Conservation (phyloP, 2,113 vertebrate genomes). For the Zosterops hypoxanthus region DNA sequence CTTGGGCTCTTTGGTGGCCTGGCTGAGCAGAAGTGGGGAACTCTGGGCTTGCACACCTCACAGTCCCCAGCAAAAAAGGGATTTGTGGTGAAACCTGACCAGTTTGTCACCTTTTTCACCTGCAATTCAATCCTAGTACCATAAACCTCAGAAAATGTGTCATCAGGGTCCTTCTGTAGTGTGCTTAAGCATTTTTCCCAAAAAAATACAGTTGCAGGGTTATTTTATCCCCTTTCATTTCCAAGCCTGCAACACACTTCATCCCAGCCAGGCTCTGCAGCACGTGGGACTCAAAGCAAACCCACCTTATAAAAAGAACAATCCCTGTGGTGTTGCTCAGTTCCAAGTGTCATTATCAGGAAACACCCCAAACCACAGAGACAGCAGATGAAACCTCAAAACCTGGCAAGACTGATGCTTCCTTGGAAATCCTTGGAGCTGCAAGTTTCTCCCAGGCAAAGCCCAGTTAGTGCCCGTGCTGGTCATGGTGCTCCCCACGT, state of each 20-base stretch:
- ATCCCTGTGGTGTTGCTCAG: accelerated
- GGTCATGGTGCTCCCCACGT: not conserved
- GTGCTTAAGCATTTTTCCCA: not conserved
- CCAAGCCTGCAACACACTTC: not conserved
- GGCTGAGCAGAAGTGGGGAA: not conserved
- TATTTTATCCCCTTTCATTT: not conserved
- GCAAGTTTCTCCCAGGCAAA: not conserved
- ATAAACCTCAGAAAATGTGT: not conserved
- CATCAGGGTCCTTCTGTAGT: not conserved
- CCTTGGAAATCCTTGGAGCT: not conserved
- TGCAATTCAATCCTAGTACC: not conserved
- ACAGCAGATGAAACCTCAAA: not conserved
- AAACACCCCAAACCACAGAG: not conserved
- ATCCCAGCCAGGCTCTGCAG: not conserved
- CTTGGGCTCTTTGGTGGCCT: not conserved
- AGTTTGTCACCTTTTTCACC: not conserved
- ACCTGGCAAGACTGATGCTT: not conserved
- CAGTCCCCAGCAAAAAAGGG: not conserved
- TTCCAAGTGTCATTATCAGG: not conserved
- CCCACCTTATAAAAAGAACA: not conserved
- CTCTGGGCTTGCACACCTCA: not conserved
- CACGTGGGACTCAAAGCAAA: not conserved
- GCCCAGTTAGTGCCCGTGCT: not conserved
- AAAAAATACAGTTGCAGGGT: not conserved
- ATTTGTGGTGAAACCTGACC: not conserved